Evolutionary conservation across 2,113 vertebrate species (phyloP).

Genomic region (Osmerus mordax): DNA sequence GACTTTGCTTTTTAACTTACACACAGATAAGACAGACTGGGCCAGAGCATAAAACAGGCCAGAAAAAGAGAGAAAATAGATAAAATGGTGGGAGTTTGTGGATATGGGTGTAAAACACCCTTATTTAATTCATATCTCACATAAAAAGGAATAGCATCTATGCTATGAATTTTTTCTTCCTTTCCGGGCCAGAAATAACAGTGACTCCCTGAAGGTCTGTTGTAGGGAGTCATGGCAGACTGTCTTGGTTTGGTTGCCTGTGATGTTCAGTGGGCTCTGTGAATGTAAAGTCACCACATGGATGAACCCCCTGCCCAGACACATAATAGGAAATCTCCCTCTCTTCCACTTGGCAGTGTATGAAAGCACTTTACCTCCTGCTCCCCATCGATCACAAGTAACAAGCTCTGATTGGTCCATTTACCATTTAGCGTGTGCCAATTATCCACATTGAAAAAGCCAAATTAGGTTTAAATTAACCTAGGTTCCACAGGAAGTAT

Average conservation of each 20-base stretch:
- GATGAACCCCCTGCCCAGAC: conserved; percentile 34
- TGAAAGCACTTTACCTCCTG: conserved; percentile 42
- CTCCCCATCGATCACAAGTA: conserved; percentile 4
- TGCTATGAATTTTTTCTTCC: not conserved
- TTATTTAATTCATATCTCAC: no score
- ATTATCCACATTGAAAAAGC: not conserved
- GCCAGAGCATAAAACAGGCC: not conserved
- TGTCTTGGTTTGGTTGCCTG: not conserved
- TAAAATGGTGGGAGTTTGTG: not conserved
- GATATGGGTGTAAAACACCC: not conserved
- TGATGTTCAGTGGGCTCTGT: not conserved
- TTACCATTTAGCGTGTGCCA: not conserved
- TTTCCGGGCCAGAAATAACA: no score
- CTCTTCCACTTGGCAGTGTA: conserved; percentile 31
- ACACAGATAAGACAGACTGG: not conserved
- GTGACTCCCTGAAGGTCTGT: no score
- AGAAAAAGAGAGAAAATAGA: not conserved
- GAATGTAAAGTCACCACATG: conserved; percentile 12
- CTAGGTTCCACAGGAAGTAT: no score
- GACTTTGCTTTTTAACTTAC: conserved; percentile 3
- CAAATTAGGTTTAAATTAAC: no score
- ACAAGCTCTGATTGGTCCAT: conserved; percentile 12
- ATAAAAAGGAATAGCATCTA: not conserved
- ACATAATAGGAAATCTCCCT: conserved; percentile 50
- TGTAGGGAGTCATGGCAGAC: no score